Base-by-base conservation (phyloP, 2,113 vertebrate genomes). In the Nesogale talazaci region DNA sequence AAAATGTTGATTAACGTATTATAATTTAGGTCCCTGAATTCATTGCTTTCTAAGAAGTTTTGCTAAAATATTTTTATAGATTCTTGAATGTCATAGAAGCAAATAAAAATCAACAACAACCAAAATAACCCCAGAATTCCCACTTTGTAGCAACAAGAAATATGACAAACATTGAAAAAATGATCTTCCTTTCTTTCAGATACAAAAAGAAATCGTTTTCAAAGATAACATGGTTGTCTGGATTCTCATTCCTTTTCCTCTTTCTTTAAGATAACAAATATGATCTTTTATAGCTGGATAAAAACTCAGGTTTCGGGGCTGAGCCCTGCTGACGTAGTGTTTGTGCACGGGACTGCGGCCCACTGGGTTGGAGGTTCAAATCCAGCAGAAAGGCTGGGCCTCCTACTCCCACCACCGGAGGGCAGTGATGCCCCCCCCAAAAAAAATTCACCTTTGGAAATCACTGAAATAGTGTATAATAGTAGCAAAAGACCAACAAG, bases 141-240 rank as follows among this genome's bases (percentile, higher is more conserved):
- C 72, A 1, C 27, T 52, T 77, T 77, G 40, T 46, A 9, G 40
- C 75, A 77, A 56, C 14, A 84, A 88, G 17, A 86, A 40, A 34
- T 70, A 4, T 70, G 38, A 70, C 38, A 88, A 93, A 91, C 1
- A 22, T 61, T 20, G 82, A 9, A 83, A 34, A 89, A 92, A 27
- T 10, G 29, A 2, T 12, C 7, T 16, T 63, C 31, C 25, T 87
- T 38, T 69, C 17, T 34, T 76, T 59, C 84, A 9, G 42, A 2
- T 65, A 56, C 15, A 72, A 69, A 94, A 91, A 75, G 20, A 91
- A 83, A 86, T 52, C 40, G 38, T 56, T 56, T 91, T 89, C 67
- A 89, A 72, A 95, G 36, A 83, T n/a, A 81, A 31, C 27, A 25
- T 57, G 56, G 72, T 4, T 86, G 17, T 31, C 61, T 69, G 14